Evolutionary conservation across 2,888 invertebrate species (phyloP).

Genomic region (Uloborus plumipes): DNA sequence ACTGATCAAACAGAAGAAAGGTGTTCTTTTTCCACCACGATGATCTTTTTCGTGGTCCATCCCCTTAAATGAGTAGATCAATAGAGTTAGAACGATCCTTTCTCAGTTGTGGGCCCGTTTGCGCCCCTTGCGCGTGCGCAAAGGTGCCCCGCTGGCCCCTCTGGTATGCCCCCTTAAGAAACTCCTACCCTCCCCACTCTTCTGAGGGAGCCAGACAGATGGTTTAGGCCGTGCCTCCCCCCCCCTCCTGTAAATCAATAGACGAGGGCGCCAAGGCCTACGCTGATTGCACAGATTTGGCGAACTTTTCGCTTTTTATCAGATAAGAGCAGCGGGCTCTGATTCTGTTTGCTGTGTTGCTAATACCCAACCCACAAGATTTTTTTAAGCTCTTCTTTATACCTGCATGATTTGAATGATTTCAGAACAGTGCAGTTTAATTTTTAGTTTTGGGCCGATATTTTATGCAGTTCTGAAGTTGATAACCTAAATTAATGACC

Average conservation of each 20-base stretch:
- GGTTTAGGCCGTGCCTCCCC: slow-evolving; percentile 60
- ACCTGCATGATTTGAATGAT: no score
- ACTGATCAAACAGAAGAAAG: slow-evolving; percentile 45
- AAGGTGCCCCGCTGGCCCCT: slow-evolving; percentile 26
- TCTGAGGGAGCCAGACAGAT: slow-evolving; percentile 53
- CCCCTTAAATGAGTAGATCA: slow-evolving; percentile 60
- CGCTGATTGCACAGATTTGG: no score
- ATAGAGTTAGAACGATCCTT: slow-evolving; percentile 45
- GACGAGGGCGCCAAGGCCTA: slow-evolving; percentile 18
- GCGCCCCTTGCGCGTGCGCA: slow-evolving; percentile 36
- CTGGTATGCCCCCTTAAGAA: slow-evolving; percentile 45
- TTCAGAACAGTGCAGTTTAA: no score
- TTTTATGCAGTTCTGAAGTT: no score
- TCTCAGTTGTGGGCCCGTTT: slow-evolving; percentile 17
- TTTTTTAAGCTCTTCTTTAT: no score
- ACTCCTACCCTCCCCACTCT: slow-evolving; percentile 50
- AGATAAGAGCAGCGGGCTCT: no score
- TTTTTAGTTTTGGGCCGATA: no score
- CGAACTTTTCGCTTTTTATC: no score
- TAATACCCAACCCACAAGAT: no score
- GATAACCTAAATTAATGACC: no score
- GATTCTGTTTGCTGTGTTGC: no score
- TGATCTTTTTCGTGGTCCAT: slow-evolving; percentile 18
- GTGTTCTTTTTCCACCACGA: slow-evolving; percentile 17
- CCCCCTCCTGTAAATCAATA: slow-evolving; percentile 59